A percentile compares a stretch with the other conserved stretches of the same genome.
These are phyloP conservation scores for Illadopsis cleaveri DNA, from an alignment of 2,113 vertebrate genomes.

Conservation along the genomic window DNA sequence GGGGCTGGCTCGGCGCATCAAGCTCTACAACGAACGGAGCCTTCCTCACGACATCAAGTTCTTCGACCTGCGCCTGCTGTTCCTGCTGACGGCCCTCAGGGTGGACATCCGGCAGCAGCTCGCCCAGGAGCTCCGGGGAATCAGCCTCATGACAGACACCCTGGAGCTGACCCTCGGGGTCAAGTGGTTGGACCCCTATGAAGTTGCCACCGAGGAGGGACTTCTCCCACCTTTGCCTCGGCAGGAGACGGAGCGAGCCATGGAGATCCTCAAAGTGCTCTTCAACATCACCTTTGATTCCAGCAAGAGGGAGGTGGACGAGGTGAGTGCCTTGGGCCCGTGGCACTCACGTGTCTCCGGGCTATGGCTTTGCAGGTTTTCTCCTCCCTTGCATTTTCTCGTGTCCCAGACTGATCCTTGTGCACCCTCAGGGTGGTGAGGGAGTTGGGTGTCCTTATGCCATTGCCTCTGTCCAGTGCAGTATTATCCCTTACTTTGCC, in stretches of 20 bases:
- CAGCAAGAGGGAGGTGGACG: constrained; percentile 80
- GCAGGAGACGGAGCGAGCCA: constrained; percentile 83
- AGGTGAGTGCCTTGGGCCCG: constrained; percentile 70
- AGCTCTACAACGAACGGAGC: constrained; percentile 74
- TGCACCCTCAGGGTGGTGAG: background rate
- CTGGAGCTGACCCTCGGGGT: constrained; percentile 81
- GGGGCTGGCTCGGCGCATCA: constrained; percentile 81
- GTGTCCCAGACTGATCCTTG: rapidly evolving
- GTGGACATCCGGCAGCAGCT: constrained; percentile 85
- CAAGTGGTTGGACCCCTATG: constrained; percentile 79
- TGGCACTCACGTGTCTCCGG: rapidly evolving
- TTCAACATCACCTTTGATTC: constrained; percentile 93
- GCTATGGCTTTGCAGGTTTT: background rate
- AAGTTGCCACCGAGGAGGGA: constrained; percentile 61
- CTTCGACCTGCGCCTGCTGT: constrained; percentile 89
- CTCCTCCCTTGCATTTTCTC: background rate
- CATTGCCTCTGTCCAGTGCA: background rate
- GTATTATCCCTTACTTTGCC: background rate
- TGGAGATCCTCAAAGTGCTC: constrained; percentile 95
- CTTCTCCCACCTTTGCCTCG: constrained; percentile 72
- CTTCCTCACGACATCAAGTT: constrained; percentile 87
- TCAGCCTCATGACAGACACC: constrained; percentile 78
- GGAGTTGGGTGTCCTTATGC: rapidly evolving
- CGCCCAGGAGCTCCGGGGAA: constrained; percentile 83
- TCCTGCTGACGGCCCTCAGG: constrained; percentile 86